phyloP scores from a whole-genome alignment of 2,797 vertebrate species.

The Squalus acanthias region DNA sequence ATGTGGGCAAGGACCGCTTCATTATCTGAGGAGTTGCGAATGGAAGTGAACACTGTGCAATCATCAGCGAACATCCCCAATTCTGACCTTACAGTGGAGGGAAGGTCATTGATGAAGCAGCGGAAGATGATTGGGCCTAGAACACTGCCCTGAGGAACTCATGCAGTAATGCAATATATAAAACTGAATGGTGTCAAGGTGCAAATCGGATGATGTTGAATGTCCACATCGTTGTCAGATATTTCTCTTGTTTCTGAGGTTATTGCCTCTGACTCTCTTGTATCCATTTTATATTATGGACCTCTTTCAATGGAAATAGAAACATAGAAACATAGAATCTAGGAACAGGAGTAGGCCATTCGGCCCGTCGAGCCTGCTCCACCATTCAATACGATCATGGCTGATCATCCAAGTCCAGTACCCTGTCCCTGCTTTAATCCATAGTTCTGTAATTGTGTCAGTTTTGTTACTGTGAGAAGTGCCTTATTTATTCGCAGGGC shows the following conservation, averaged over 20 bases:
- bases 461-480: neutral
- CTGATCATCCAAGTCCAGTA: too few relatives aligned
- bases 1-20: neutral
- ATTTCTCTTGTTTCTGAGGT: neutral
- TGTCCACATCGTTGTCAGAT: neutral
- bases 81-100: neutral
- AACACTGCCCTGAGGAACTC: neutral
- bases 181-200: neutral
- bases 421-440: too few relatives aligned
- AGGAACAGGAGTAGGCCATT: too few relatives aligned
- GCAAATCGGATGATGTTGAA: neutral
- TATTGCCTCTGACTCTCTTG: neutral
- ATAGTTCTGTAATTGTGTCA: neutral
- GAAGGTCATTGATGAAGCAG: neutral
- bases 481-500: neutral
- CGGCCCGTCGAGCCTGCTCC: too few relatives aligned
- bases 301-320: neutral
- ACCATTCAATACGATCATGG: too few relatives aligned
- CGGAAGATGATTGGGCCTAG: neutral
- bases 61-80: neutral
- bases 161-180: neutral
- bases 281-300: neutral
- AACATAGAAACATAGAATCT: too few relatives aligned
- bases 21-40: neutral
- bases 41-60: neutral